These are phyloP conservation scores for Ormyrus pomaceus DNA, from an alignment of 2,888 invertebrate species.

Conservation along the genomic window DNA sequence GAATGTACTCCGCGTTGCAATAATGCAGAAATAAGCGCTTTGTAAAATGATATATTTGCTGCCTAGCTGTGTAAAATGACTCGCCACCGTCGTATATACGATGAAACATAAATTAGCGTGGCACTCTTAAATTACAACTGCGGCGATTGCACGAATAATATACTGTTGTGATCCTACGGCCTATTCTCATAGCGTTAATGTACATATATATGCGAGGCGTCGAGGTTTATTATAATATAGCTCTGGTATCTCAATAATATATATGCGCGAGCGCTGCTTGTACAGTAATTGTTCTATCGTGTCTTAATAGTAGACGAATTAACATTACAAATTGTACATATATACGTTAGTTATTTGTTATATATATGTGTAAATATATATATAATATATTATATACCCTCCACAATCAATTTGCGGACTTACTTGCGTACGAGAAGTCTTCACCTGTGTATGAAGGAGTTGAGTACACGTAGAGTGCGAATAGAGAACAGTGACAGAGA, in stretches of 20 bases:
- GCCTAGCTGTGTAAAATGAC: conserved; percentile 26
- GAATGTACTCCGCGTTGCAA: not conserved
- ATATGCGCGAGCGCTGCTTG: conserved; percentile 37
- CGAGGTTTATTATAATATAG: conserved; percentile 9
- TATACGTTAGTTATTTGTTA: conserved; percentile 7
- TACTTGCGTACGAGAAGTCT: conserved; percentile 82
- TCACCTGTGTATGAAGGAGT: conserved; percentile 76
- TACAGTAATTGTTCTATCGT: conserved; percentile 15
- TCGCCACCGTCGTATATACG: conserved; percentile 9
- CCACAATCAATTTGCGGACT: conserved; percentile 68
- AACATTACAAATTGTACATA: conserved; percentile 28
- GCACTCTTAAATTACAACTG: conserved; percentile 15
- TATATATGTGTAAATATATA: conserved; percentile 14
- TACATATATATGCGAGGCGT: conserved; percentile 35
- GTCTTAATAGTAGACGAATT: conserved; percentile 28
- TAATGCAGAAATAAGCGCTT: conserved; percentile 19
- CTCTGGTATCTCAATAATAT: conserved; percentile 22
- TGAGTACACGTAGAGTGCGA: conserved; percentile 59
- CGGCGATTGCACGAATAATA: conserved; percentile 20
- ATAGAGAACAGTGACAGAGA: conserved; percentile 71
- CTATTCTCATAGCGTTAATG: conserved; percentile 31
- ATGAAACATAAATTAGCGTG: conserved; percentile 18
- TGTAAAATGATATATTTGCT: conserved; percentile 27
- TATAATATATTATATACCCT: conserved; percentile 40
- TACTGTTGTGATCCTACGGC: conserved; percentile 29